phyloP scores from a whole-genome alignment of 2,888 invertebrate species.

The Blastobasis adustella region DNA sequence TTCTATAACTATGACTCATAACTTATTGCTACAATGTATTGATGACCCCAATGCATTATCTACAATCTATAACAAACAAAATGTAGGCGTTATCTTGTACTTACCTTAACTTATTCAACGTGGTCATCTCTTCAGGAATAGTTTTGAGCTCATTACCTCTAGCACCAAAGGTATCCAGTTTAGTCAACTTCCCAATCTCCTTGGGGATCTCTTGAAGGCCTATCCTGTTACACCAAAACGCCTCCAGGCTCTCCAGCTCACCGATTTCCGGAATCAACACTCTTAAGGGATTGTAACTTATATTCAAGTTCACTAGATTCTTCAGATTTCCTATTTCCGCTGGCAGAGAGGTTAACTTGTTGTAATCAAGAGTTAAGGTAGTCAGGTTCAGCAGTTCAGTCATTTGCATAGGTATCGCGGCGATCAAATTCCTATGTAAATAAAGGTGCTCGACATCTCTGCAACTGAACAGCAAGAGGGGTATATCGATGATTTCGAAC shows the following conservation, averaged over 20 bases:
- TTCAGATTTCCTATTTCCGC: constrained; percentile 74
- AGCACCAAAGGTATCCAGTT: constrained; percentile 79
- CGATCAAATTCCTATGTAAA: constrained; percentile 78
- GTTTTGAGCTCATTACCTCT: constrained; percentile 75
- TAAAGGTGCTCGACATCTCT: constrained; percentile 75
- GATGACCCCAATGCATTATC: too few relatives aligned
- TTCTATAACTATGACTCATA: too few relatives aligned
- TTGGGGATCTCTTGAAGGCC: constrained; percentile 73
- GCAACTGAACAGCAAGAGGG: constrained; percentile 72
- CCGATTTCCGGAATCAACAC: constrained; percentile 76
- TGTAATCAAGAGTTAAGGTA: constrained; percentile 79
- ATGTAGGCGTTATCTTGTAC: background rate
- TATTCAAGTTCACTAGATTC: constrained; percentile 76
- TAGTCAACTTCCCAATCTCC: constrained; percentile 75
- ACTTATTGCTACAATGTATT: too few relatives aligned
- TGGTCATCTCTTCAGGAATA: constrained; percentile 75
- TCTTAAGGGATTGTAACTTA: constrained; percentile 79
- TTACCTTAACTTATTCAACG: constrained; percentile 71
- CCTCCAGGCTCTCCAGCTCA: constrained; percentile 74
- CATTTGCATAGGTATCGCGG: constrained; percentile 61
- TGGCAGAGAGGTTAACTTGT: constrained; percentile 76
- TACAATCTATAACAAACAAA: too few relatives aligned
- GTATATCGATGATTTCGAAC: constrained; percentile 77
- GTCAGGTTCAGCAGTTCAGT: constrained; percentile 72
- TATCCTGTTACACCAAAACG: constrained; percentile 79